These are phyloP conservation scores for Athene noctua DNA, from an alignment of 2,113 vertebrate species.

Conservation along the genomic window DNA sequence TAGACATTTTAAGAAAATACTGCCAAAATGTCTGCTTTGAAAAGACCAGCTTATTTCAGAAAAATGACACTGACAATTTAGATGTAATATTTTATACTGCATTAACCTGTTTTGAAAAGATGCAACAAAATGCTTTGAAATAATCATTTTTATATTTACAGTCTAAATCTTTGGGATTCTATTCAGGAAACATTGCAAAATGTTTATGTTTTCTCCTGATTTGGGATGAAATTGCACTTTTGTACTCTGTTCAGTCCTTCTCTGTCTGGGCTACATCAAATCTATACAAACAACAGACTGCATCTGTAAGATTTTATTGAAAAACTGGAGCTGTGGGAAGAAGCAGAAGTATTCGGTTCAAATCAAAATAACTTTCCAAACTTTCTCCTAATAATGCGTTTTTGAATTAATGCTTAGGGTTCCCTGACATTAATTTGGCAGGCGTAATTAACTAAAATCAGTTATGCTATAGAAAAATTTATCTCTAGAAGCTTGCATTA, in stretches of 20 bases:
- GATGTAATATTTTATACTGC: not conserved
- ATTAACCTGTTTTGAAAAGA: not conserved
- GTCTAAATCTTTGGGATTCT: not conserved
- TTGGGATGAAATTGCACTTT: not conserved
- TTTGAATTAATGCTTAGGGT: not conserved
- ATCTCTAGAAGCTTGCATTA: not conserved
- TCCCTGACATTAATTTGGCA: not conserved
- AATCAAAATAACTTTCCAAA: not conserved
- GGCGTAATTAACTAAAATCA: not conserved
- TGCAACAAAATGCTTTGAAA: not conserved
- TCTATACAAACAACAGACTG: slow-evolving; percentile 7
- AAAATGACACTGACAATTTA: not conserved
- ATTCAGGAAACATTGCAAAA: not conserved
- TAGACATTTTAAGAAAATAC: not conserved
- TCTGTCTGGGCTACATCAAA: slow-evolving; percentile 25
- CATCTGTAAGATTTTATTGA: not conserved
- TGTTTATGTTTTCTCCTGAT: slow-evolving; percentile 22
- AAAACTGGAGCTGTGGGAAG: not conserved
- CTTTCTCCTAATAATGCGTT: not conserved
- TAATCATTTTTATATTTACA: not conserved
- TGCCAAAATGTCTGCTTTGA: not conserved
- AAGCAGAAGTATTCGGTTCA: not conserved
- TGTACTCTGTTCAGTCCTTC: not conserved
- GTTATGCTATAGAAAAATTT: not conserved
- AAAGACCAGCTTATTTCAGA: not conserved